These are phyloP conservation scores for Drosophila ironensis DNA, from an alignment of 1,140 invertebrate species.

Conservation along the genomic window DNA sequence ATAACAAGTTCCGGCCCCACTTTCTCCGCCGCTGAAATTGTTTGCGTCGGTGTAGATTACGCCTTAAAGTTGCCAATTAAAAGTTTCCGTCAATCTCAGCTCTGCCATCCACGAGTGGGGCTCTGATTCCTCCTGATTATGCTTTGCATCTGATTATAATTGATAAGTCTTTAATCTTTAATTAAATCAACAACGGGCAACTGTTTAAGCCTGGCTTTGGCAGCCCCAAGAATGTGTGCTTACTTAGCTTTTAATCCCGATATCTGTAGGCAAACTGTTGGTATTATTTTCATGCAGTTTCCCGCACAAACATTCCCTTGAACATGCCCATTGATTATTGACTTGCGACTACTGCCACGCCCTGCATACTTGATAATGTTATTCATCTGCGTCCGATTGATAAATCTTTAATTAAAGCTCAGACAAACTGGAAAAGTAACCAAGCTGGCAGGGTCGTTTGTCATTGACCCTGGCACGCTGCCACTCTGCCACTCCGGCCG, in stretches of 20 bases:
- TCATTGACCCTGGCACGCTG: constrained; percentile 71
- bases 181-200: constrained; percentile 37
- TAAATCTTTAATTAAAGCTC: constrained; percentile 63
- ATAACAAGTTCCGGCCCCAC: constrained; percentile 29
- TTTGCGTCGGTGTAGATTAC: constrained; percentile 47
- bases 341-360: not conserved
- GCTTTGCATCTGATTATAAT: constrained; percentile 3
- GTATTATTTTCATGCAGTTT: too few relatives aligned
- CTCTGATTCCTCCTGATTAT: constrained; percentile 16
- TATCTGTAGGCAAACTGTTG: too few relatives aligned
- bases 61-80: constrained; percentile 77
- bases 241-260: too few relatives aligned
- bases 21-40: constrained; percentile 4
- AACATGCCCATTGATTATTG: not conserved
- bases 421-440: constrained; percentile 14
- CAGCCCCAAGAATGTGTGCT: too few relatives aligned
- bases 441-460: constrained; percentile 45
- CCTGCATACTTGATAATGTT: constrained; percentile 25
- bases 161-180: constrained; percentile 40
- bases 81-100: constrained; percentile 54
- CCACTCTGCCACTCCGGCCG: too few relatives aligned
- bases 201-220: too few relatives aligned
- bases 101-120: not conserved
- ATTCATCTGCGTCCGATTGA: constrained; percentile 30
- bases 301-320: too few relatives aligned